Evolutionary conservation across 2,888 invertebrate species (phyloP), one percentile per base, ranked within the genome.

Genomic region (Eilema griseolum): DNA sequence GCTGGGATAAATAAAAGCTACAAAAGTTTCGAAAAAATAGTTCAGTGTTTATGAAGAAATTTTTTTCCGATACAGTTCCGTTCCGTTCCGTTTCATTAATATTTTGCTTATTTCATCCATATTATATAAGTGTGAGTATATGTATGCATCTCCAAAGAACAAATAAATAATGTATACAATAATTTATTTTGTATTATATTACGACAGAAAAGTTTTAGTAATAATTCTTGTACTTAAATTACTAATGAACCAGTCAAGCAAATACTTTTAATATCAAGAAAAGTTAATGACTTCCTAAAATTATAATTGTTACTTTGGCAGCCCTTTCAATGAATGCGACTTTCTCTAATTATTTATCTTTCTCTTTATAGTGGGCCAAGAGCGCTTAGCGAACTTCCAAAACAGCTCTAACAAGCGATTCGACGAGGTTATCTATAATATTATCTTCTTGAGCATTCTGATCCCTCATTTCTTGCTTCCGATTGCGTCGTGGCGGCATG

Each of bases 341-440:
- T 70, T 70, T 70, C 67, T 69, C 74, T 68, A 67, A 67, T 72
- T 71, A 67, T 72, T 71, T 71, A 66, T 66, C 66, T 74, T 74
- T 75, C 37, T 57, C 70, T 70, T 88, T 91, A 64, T 83, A 95
- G 96, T 96, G 26, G 94, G 96, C 31, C 92, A 90, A 41, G 96
- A 96, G 77, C 94, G 96, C 2, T 90, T 96, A 10, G 88, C 89
- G 20, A 95, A 95, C 77, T 96, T 96, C 73, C 93, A 96, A 62
- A 91, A 90, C 71, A 96, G 93, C 74, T 93, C 96, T 10, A 97
- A 97, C 76, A 97, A 96, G 84, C 95, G 97, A 41, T 97, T 97
- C 84, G 97, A 97, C 80, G 97, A 97, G 89, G 96, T 97, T 52
- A 97, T 97, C 83, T 97, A 97, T 87, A 97, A 97, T 83, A 96